Conservation (phyloP, 2,888 invertebrate genomes). For the Phengaris arion region DNA sequence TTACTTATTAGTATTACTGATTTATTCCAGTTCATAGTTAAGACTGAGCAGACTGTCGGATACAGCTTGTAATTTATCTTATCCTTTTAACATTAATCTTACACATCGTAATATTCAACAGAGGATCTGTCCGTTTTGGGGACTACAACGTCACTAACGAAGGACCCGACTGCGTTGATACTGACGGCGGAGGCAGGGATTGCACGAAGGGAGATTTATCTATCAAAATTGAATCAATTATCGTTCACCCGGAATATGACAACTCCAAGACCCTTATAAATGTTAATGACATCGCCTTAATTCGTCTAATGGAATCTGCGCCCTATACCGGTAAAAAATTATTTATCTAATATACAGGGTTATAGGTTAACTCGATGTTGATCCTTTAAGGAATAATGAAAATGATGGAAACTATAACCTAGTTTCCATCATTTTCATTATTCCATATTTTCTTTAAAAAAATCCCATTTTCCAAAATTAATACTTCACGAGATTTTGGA, state of each 20-base stretch:
- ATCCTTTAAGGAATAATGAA: too few species aligned
- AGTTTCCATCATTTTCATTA: too few species aligned
- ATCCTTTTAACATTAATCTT: too few species aligned
- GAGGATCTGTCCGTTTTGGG: constrained; percentile 57
- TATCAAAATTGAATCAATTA: constrained; percentile 57
- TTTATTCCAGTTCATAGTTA: too few species aligned
- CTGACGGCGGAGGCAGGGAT: constrained; percentile 48
- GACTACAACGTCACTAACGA: constrained; percentile 65
- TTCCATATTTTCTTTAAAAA: too few species aligned
- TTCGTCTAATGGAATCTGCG: constrained; percentile 58
- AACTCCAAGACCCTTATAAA: constrained; percentile 32
- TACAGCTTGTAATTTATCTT: too few species aligned
- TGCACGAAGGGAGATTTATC: constrained; percentile 63
- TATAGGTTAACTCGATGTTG: too few species aligned
- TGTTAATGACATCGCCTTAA: constrained; percentile 68
- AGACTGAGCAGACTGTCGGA: too few species aligned
- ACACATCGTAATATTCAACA: constrained; percentile 31
- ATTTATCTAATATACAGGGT: not conserved
- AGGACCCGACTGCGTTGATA: constrained; percentile 60
- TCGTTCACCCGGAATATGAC: constrained; percentile 66
- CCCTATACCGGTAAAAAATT: constrained; percentile 59
- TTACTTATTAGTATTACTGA: too few species aligned
- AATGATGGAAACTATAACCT: too few species aligned
- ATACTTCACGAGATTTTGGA: too few species aligned
- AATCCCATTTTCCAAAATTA: too few species aligned